phyloP scores from a whole-genome alignment of 2,113 vertebrate genomes.

The Asarcornis scutulata region DNA sequence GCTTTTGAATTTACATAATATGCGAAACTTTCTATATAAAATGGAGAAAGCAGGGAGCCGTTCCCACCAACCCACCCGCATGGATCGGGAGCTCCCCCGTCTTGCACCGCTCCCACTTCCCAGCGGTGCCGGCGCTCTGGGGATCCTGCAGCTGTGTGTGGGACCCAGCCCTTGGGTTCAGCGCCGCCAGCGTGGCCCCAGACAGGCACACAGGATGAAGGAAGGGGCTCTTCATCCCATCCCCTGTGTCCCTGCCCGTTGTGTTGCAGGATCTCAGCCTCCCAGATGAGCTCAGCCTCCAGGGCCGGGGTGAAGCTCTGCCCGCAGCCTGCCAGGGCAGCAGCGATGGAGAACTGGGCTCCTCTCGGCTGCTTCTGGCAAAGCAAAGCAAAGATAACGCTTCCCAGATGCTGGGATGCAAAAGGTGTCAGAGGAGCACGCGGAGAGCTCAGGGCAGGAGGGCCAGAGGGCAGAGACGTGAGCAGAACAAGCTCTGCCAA shows the following conservation, averaged over 20 bases:
- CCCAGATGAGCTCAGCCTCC: too few species aligned
- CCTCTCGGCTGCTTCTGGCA: not conserved
- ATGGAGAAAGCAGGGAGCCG: not conserved
- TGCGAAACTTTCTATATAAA: not conserved
- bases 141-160: not conserved
- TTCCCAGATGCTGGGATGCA: not conserved
- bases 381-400: not conserved
- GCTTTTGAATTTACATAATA: conserved; percentile 43
- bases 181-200: not conserved
- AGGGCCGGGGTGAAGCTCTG: not conserved
- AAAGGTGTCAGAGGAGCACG: not conserved
- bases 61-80: not conserved
- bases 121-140: accelerated
- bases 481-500: not conserved
- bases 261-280: too few species aligned
- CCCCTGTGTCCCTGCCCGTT: not conserved
- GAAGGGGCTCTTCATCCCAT: not conserved
- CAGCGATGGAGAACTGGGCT: not conserved
- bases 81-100: not conserved
- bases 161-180: not conserved
- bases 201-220: not conserved
- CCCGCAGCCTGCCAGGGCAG: not conserved
- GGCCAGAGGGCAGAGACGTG: not conserved
- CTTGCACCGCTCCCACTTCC: not conserved
- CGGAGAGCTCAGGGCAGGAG: not conserved